Conservation (phyloP, 2,888 invertebrate genomes). For the Asteroscopus sphinx region DNA sequence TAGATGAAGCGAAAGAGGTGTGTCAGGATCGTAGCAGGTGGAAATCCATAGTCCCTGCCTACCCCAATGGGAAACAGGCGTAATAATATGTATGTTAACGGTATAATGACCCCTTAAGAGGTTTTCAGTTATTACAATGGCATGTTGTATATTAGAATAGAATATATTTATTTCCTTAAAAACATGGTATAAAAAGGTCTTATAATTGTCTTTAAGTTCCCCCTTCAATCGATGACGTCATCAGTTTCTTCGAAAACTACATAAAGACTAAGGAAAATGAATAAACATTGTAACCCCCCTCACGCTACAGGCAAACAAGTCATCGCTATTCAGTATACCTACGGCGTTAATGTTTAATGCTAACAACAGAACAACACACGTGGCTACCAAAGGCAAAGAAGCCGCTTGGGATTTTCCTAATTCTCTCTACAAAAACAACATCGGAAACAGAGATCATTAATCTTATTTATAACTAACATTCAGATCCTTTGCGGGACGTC, state of each 20-base stretch:
- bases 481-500: background rate
- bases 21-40: too few relatives aligned
- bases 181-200: too few relatives aligned
- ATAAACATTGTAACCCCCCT: slow-evolving; percentile 22
- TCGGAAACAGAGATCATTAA: slow-evolving; percentile 23
- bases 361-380: slow-evolving; percentile 12
- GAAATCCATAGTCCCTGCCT: too few relatives aligned
- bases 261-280: slow-evolving; percentile 16
- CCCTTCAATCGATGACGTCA: slow-evolving; percentile 8
- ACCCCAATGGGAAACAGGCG: too few relatives aligned
- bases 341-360: slow-evolving; percentile 29
- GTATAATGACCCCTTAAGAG: too few relatives aligned
- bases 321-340: slow-evolving; percentile 34
- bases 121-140: too few relatives aligned
- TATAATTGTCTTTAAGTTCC: too few relatives aligned
- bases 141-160: too few relatives aligned
- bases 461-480: slow-evolving; percentile 19
- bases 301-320: slow-evolving; percentile 17
- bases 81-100: too few relatives aligned
- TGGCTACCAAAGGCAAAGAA: slow-evolving; percentile 15
- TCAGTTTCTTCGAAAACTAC: slow-evolving; percentile 25
- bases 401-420: slow-evolving; percentile 42
- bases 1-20: too few relatives aligned
- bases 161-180: too few relatives aligned
- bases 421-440: slow-evolving; percentile 28